Base-by-base conservation (phyloP, 2,888 invertebrate species). In the Thymelicus acteon region DNA sequence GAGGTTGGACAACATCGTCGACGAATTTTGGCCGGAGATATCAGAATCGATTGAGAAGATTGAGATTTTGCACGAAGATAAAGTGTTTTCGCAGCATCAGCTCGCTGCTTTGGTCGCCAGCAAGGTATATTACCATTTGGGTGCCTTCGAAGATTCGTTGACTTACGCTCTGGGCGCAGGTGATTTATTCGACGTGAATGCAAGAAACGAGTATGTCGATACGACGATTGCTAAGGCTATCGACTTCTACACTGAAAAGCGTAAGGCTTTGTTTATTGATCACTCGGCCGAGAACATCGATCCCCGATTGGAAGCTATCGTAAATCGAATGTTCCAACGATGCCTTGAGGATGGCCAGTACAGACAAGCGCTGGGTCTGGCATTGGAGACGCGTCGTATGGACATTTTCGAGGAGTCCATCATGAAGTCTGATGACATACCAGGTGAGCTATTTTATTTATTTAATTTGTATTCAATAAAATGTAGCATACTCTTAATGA, bases 21-120 rank as follows among this genome's bases (percentile, higher is more conserved):
- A 99, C 88, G 98, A 98, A 86, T 99, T 99, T 93, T 99, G 99
- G 99, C 98, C 99, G 8, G 99, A 99, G 94, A 99, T 99, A 80
- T 98, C 99, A 0, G 99, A 99, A 91, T 98, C 98, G 13, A 98
- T 99, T 79, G 98, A 98, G 83, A 99, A 98, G 93, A 99, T 99
- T 82, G 99, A 99, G 94, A 98, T 98, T 86, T 94, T 99, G 40
- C 98, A 99, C 84, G 99, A 99, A 92, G 98, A 99, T 84, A 96
- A 97, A 83, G 94, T 94, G 49, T 97, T 99, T 88, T 95, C 96
- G 49, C 97, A 99, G 84, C 97, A 98, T 82, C 97, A 98, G 82
- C 92, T 99, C 67, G 99, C 99, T 64, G 99, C 99, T 40, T 95
- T 99, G 78, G 98, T 99, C 6, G 99, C 99, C 7, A 99, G 99